These are phyloP conservation scores for Prostheceraeus crozeri DNA, from an alignment of 2,888 invertebrate species.

Conservation along the genomic window DNA sequence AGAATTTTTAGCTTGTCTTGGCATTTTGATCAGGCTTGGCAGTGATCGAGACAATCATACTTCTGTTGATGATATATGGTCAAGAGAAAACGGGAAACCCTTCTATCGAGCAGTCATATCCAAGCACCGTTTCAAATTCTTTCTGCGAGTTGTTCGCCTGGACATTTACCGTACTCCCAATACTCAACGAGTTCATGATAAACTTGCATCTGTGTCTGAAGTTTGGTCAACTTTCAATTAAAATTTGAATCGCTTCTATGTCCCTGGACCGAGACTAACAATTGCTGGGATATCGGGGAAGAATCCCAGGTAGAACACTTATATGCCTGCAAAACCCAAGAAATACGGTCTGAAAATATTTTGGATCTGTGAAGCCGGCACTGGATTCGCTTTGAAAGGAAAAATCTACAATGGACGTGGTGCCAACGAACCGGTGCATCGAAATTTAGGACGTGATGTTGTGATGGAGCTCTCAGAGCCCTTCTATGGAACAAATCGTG, in stretches of 20 bases:
- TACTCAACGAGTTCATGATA: slow-evolving; percentile 5
- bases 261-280: slow-evolving; percentile 3
- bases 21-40: no score
- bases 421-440: slow-evolving; percentile 5
- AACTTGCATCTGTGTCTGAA: slow-evolving; percentile 7
- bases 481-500: slow-evolving; percentile 4
- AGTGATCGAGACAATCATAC: no score
- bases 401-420: slow-evolving; percentile 1
- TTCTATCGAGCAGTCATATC: slow-evolving; percentile 1
- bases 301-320: slow-evolving; percentile 8
- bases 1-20: no score
- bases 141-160: not conserved
- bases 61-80: no score
- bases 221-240: not conserved
- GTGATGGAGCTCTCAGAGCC: slow-evolving; percentile 1
- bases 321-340: slow-evolving; percentile 9
- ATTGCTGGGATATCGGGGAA: slow-evolving; percentile 1
- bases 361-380: not conserved
- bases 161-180: not conserved
- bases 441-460: slow-evolving; percentile 6
- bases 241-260: slow-evolving; percentile 3
- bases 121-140: slow-evolving; percentile 18
- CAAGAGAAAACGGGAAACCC: no score
- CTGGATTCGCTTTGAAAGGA: not conserved
- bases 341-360: slow-evolving; percentile 11